Conservation (phyloP, 2,797 vertebrate species). For the Notoglanidium macrostoma region DNA sequence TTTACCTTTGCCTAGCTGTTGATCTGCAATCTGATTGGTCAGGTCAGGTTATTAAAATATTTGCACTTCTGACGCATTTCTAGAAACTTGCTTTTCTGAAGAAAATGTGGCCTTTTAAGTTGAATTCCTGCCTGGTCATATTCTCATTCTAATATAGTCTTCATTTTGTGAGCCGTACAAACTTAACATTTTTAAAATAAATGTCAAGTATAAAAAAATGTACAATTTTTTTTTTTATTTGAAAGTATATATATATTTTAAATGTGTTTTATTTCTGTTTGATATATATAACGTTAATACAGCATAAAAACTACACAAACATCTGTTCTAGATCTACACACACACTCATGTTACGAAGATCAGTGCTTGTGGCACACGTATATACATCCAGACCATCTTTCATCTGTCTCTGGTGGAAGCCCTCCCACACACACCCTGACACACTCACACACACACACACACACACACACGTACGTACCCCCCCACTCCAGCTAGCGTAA, state of each 20-base stretch:
- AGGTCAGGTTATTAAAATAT: not conserved
- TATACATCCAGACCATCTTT: not conserved
- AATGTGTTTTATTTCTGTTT: not conserved
- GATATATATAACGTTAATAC: not conserved
- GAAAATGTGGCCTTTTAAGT: not conserved
- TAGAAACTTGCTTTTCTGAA: not conserved
- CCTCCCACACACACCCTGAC: not conserved
- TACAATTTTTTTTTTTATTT: not conserved
- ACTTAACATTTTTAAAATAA: not conserved
- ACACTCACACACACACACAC: not conserved
- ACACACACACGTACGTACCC: slow-evolving; percentile 33
- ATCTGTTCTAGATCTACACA: not conserved
- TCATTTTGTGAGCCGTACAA: not conserved
- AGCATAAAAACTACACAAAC: not conserved
- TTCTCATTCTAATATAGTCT: not conserved
- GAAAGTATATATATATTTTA: too few relatives aligned
- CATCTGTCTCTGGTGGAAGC: not conserved
- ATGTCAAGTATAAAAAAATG: not conserved
- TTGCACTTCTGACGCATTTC: not conserved
- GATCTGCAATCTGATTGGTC: not conserved
- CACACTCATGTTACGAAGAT: not conserved
- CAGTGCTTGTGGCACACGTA: not conserved
- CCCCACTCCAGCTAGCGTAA: slow-evolving; percentile 74
- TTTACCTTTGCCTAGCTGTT: not conserved
- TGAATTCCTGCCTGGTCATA: not conserved